Percentiles rank a stretch among this genome's conserved stretches.
These are phyloP conservation scores for Timema cristinae DNA, from an alignment of 2,888 invertebrate genomes.

Conservation along the genomic window DNA sequence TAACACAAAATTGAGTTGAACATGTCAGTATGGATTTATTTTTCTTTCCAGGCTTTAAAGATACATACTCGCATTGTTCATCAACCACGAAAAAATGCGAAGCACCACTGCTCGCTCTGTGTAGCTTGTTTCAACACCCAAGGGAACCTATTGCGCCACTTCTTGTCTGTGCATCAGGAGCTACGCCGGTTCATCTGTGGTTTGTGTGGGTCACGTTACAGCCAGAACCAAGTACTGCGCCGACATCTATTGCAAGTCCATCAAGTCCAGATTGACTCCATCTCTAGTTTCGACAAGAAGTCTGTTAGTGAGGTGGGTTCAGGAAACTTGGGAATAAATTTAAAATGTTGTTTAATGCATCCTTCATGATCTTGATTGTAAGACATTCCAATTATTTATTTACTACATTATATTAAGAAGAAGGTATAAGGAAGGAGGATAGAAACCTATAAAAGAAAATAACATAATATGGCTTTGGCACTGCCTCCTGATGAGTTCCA, in stretches of 20 bases:
- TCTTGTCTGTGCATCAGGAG: constrained; percentile 26
- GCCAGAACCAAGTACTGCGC: constrained; percentile 30
- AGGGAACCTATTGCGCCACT: constrained; percentile 31
- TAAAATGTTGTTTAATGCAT: background rate
- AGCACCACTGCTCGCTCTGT: constrained; percentile 25
- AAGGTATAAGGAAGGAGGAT: no score
- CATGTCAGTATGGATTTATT: no score
- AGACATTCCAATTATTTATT: background rate
- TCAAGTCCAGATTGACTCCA: constrained; percentile 26
- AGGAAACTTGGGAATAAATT: background rate
- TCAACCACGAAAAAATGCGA: background rate
- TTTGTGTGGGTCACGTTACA: constrained; percentile 29
- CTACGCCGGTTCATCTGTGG: constrained; percentile 31
- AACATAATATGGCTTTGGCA: no score
- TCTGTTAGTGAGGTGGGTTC: constrained; percentile 25
- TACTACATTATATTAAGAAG: background rate
- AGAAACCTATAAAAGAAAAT: no score
- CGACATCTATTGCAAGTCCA: constrained; percentile 29
- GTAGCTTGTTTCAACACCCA: constrained; percentile 22
- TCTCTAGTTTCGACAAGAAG: constrained; percentile 26
- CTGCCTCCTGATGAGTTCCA: no score
- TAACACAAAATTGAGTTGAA: no score
- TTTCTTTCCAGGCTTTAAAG: constrained; percentile 24
- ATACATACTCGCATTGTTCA: constrained; percentile 27
- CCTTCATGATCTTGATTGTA: background rate